Percentiles rank a stretch among this genome's conserved stretches.
These are phyloP conservation scores for Aleiodes leptofemur DNA, from an alignment of 2,888 invertebrate species.

Conservation along the genomic window DNA sequence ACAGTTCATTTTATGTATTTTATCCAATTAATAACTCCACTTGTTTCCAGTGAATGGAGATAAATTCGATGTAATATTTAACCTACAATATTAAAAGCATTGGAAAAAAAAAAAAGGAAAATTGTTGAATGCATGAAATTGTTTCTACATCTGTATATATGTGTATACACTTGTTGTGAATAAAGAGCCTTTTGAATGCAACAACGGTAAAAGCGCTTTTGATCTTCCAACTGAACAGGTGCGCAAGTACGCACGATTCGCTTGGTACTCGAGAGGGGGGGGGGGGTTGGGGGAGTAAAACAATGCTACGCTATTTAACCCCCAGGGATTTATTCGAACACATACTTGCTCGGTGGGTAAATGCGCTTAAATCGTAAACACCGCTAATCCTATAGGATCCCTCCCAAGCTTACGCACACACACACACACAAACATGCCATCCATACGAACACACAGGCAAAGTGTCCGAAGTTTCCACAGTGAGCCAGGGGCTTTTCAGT, in stretches of 20 bases:
- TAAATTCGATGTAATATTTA: too few relatives aligned
- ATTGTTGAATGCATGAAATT: background rate
- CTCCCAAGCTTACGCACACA: constrained; percentile 45
- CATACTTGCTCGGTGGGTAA: constrained; percentile 63
- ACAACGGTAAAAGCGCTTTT: background rate
- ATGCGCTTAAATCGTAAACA: constrained; percentile 70
- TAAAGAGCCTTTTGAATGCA: constrained; percentile 10
- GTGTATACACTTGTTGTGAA: background rate
- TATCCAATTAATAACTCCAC: too few relatives aligned
- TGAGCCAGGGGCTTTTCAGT: background rate
- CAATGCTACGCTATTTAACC: constrained; percentile 55
- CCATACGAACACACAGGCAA: constrained; percentile 2
- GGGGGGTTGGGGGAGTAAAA: constrained; percentile 6
- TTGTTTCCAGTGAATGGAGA: too few relatives aligned
- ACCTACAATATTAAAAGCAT: too few relatives aligned
- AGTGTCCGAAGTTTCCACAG: background rate
- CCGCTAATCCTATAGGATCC: constrained; percentile 66
- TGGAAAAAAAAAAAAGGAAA: too few relatives aligned
- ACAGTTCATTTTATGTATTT: too few relatives aligned
- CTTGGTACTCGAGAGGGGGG: background rate
- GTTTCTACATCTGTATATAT: background rate
- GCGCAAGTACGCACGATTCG: constrained; percentile 30
- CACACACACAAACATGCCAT: constrained; percentile 23
- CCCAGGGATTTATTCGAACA: constrained; percentile 64
- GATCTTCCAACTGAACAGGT: constrained; percentile 34